These are phyloP conservation scores for Hemibagrus guttatus DNA, from an alignment of 2,797 vertebrate genomes.

Conservation along the genomic window DNA sequence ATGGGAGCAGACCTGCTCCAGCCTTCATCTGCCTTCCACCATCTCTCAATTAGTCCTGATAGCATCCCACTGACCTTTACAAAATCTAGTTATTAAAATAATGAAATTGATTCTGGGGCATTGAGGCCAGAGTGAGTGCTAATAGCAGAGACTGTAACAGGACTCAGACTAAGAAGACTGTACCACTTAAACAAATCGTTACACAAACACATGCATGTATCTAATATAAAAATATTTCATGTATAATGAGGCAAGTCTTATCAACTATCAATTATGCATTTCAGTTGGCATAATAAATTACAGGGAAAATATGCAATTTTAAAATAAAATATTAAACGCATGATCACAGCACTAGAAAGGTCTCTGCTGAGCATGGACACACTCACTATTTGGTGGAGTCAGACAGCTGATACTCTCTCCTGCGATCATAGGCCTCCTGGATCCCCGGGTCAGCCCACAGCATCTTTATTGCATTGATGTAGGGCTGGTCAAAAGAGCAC, in stretches of 20 bases:
- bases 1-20: conserved; percentile 30
- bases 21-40: neutral
- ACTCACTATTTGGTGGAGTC: conserved; percentile 99
- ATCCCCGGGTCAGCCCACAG: conserved; percentile 96
- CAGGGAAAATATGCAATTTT: conserved; percentile 32
- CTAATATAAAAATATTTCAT: conserved; percentile 20
- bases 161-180: conserved; percentile 53
- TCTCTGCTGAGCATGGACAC: neutral
- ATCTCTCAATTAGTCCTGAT: neutral
- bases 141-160: neutral
- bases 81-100: conserved; percentile 1
- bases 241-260: conserved; percentile 39
- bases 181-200: conserved; percentile 41
- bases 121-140: neutral
- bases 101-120: neutral
- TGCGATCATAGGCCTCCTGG: conserved; percentile 95
- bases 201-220: conserved; percentile 2
- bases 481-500: conserved; percentile 87
- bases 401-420: conserved; percentile 97
- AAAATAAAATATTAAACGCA: neutral
- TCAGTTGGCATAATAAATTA: neutral
- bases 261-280: neutral
- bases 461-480: conserved; percentile 89
- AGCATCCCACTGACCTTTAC: conserved; percentile 24
- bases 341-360: neutral